A percentile compares a stretch with the other conserved stretches of the same genome.
phyloP scores from a whole-genome alignment of 2,797 vertebrate species.

The Sebastolobus alascanus region DNA sequence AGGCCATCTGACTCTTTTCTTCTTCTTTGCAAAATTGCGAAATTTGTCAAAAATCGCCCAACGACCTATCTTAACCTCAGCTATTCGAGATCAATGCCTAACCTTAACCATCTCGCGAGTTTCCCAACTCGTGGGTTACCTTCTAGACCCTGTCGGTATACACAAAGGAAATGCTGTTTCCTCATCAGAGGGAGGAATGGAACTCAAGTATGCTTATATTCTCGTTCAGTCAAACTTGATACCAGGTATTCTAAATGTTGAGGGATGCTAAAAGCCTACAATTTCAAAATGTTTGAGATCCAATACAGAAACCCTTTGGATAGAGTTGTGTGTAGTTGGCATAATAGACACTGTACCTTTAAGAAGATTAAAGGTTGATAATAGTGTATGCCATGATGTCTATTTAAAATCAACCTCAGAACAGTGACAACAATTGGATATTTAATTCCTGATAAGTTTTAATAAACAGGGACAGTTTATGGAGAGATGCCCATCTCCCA shows the following conservation, averaged over 20 bases:
- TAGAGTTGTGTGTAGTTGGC: background rate
- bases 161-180: background rate
- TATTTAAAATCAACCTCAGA: background rate
- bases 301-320: background rate
- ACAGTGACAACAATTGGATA: background rate
- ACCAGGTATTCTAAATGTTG: background rate
- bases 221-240: background rate
- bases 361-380: background rate
- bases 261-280: background rate
- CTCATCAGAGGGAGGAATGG: background rate
- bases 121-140: background rate
- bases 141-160: background rate
- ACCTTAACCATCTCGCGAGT: background rate
- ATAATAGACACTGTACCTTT: background rate
- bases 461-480: background rate
- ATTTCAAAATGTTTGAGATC: background rate
- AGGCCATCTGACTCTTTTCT: no score
- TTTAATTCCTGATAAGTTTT: background rate
- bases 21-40: no score
- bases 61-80: background rate
- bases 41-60: no score
- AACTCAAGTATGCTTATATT: background rate
- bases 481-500: constrained; percentile 7
- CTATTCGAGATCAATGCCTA: no score
- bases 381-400: background rate